These are phyloP conservation scores for Erethizon dorsatum DNA, from an alignment of 2,797 vertebrate species.

Conservation along the genomic window DNA sequence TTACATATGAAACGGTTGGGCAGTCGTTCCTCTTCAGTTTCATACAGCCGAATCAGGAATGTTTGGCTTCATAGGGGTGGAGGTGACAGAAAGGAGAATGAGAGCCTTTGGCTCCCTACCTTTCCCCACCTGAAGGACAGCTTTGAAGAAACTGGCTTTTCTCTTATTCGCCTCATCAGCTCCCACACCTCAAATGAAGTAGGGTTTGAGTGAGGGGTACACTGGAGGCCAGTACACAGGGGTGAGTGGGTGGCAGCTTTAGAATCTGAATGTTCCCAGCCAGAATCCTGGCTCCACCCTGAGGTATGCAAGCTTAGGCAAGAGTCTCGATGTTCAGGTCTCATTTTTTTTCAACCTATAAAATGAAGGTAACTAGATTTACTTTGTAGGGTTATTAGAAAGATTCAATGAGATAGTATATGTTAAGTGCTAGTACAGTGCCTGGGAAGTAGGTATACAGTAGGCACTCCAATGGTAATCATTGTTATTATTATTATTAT, in stretches of 20 bases:
- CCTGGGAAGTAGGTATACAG: not conserved
- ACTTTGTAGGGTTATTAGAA: not conserved
- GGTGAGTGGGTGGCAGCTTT: not conserved
- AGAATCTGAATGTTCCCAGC: not conserved
- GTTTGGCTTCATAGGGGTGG: no score
- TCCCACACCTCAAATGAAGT: not conserved
- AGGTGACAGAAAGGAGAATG: accelerated
- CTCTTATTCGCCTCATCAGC: not conserved
- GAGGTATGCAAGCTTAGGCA: not conserved
- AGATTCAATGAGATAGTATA: not conserved
- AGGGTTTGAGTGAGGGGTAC: not conserved
- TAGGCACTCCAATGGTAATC: not conserved
- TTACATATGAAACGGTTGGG: not conserved
- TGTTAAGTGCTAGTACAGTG: not conserved
- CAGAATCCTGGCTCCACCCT: not conserved
- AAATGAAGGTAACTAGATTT: not conserved
- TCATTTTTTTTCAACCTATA: not conserved
- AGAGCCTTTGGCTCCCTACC: not conserved
- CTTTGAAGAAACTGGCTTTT: not conserved
- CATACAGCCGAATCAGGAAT: accelerated
- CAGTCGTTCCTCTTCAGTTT: not conserved
- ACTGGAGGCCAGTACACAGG: not conserved
- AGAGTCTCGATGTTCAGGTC: not conserved
- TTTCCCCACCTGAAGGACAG: accelerated
- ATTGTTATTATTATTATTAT: not conserved